A percentile compares a stretch with the other conserved stretches of the same genome.
phyloP scores from a whole-genome alignment of 2,888 invertebrate genomes.

The Julus scandinavius region DNA sequence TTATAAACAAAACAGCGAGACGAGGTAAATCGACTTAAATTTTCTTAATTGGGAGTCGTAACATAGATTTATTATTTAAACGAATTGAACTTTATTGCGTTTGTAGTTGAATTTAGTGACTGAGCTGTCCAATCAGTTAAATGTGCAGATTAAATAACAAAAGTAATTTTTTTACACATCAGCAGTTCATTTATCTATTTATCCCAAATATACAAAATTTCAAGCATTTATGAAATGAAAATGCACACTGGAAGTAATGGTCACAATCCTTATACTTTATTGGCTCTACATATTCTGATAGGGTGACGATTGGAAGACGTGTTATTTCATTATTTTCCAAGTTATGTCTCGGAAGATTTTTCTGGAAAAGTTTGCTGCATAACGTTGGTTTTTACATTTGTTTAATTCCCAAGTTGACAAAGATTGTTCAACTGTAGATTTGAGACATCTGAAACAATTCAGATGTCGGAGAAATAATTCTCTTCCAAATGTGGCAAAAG shows the following conservation, averaged over 20 bases:
- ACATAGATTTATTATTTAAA: not conserved
- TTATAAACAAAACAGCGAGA: not conserved
- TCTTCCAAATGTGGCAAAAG: too few relatives aligned
- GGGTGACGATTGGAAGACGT: constrained; percentile 9
- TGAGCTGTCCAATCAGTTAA: not conserved
- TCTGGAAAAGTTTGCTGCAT: not conserved
- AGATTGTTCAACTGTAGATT: too few relatives aligned
- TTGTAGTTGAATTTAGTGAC: constrained; percentile 13
- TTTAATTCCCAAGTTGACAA: not conserved
- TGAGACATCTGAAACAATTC: too few relatives aligned
- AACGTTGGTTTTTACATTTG: not conserved
- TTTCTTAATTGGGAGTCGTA: not conserved
- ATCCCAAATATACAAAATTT: not conserved
- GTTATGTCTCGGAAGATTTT: not conserved
- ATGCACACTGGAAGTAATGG: not conserved
- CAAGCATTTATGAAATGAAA: not conserved
- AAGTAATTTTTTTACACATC: not conserved
- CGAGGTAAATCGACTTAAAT: not conserved
- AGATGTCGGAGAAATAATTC: too few relatives aligned
- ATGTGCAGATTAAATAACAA: constrained; percentile 6
- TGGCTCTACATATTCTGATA: not conserved
- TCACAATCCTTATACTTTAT: not conserved
- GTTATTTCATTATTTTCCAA: constrained; percentile 1
- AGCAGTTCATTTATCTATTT: not conserved
- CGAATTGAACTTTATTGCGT: not conserved